A percentile compares a stretch with the other conserved stretches of the same genome.
Conservation (phyloP, 2,888 invertebrate genomes). For the Drymonia ruficornis region DNA sequence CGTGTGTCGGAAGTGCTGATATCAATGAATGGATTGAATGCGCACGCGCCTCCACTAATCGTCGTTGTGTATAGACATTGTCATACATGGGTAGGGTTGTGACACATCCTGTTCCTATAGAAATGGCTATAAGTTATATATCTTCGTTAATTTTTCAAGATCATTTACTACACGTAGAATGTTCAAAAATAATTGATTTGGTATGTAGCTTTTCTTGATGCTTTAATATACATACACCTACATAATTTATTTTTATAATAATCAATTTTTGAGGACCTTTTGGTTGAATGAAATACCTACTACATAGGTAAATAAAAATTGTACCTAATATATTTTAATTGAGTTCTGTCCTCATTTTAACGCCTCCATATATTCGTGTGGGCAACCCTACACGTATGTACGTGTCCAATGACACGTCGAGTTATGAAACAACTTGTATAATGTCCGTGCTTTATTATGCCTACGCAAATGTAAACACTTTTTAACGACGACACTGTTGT, state of each 20-base stretch:
- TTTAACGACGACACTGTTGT: conserved; percentile 15
- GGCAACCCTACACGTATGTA: conserved; percentile 29
- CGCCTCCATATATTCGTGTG: not conserved
- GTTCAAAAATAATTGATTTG: too few relatives aligned
- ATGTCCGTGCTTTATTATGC: conserved; percentile 37
- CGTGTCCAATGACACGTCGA: conserved; percentile 48
- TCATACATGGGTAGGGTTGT: conserved; percentile 7
- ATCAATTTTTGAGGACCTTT: too few relatives aligned
- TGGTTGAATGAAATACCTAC: too few relatives aligned
- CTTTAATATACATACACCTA: too few relatives aligned
- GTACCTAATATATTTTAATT: too few relatives aligned
- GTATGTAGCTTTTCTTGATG: too few relatives aligned
- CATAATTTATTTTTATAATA: too few relatives aligned
- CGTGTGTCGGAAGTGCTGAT: conserved; percentile 41
- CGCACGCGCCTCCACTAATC: conserved; percentile 39
- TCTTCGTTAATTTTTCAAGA: not conserved
- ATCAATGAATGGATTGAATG: conserved; percentile 9
- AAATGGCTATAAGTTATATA: not conserved
- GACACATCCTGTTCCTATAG: not conserved
- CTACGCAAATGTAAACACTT: conserved; percentile 36
- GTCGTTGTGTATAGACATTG: conserved; percentile 39
- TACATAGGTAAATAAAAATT: too few relatives aligned
- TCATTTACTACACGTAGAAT: too few relatives aligned
- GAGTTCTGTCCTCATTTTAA: not conserved
- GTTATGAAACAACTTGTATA: conserved; percentile 43